Evolutionary conservation across 92 coral and sea anemone genomes (phyloP), one percentile per base, ranked within the genome.

Genomic region (Zoanthus sociatus): DNA sequence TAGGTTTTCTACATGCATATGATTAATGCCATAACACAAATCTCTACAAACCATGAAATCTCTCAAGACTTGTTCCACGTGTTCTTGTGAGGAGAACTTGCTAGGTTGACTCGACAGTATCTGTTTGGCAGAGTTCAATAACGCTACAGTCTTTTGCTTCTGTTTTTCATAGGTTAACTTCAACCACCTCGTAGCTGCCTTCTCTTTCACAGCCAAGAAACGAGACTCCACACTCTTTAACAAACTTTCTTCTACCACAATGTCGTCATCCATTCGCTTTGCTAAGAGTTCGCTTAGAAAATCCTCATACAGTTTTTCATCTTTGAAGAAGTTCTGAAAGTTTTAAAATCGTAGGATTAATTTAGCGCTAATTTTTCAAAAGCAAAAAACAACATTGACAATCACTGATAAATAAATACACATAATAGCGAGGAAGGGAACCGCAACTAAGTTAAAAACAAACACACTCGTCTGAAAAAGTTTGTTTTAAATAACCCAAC

Each of bases 281-380:
- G 89, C 94, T 46, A 92, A 44, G 21, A 96, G 83, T 13, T 87
- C 76, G n/a, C 92, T 91, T 42, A 96, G 82, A 21, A 53, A 87
- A 14, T 69, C 73, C 15, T 92, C 91, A 83, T 93, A 88, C 51
- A 81, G 89, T 58, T 93, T 95, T 82, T 90, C 86, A 79, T 92
- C 93, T 84, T 90, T 87, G 87, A 96, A 96, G 86, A 94, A 96
- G 60, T 91, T 89, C 98, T 96, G 88, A n/a, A 53, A 73, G 46
- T 5, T 47, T 12, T 13, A 32, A 16, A 61, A 42, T 32, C 42
- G 9, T 45, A 78, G 63, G 5, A 63, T 77, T 1, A 54, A 2
- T n/a, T n/a, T 0, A 37, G 42, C 42, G 42, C 2, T 37, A 37
- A 37, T 37, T 37, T 37, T 37, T 37, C 42, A 37, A 37, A 1